Evolutionary conservation across 2,113 vertebrate genomes (phyloP).

Genomic region (Ageneiosus marmoratus): DNA sequence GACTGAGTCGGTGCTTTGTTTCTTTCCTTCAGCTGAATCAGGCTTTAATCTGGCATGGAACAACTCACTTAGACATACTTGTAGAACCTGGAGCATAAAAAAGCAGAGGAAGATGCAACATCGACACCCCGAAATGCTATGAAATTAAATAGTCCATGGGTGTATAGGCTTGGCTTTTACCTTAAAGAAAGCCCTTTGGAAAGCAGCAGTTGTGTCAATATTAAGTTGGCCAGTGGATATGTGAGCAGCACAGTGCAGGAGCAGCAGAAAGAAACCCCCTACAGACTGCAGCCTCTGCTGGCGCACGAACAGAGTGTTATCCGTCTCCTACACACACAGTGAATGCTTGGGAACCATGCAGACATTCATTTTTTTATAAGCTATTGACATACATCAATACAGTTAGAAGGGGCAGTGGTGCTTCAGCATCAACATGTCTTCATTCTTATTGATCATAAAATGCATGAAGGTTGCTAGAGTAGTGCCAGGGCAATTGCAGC

Average conservation of each 20-base stretch:
- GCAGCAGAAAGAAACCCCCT: constrained; percentile 80
- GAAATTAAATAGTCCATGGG: neutral
- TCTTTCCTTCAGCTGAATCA: constrained; percentile 43
- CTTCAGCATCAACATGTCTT: neutral
- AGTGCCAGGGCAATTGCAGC: neutral
- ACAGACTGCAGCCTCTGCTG: constrained; percentile 77
- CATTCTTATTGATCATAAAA: neutral
- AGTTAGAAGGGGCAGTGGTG: neutral
- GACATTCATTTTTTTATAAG: neutral
- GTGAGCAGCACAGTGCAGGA: constrained; percentile 83
- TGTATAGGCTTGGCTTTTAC: constrained; percentile 60
- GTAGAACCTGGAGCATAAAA: constrained; percentile 68
- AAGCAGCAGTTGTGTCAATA: constrained; percentile 71
- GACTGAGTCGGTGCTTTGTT: neutral
- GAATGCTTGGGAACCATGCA: neutral
- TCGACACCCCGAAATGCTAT: neutral
- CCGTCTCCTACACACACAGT: constrained; percentile 64
- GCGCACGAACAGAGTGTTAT: constrained; percentile 74
- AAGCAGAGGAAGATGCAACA: neutral
- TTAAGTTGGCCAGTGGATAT: constrained; percentile 67
- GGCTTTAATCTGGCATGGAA: constrained; percentile 68
- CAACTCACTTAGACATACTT: constrained; percentile 75
- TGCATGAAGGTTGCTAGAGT: neutral
- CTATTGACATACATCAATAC: neutral
- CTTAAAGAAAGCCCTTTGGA: constrained; percentile 81